Base-by-base conservation (phyloP, 2,797 vertebrate species). In the Propithecus deckenii region DNA sequence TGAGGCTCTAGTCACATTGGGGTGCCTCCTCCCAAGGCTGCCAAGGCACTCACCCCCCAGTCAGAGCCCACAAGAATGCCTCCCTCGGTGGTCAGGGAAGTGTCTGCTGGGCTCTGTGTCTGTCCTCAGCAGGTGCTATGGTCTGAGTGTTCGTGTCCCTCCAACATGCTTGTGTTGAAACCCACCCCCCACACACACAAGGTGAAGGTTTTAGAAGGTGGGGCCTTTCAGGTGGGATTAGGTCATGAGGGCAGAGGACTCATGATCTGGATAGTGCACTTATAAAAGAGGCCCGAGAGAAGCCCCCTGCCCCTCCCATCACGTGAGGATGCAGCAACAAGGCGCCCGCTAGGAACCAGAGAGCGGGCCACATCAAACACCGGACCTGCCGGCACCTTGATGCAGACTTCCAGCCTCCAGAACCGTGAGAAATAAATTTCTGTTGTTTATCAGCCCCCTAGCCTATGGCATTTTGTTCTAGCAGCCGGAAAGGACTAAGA, bases 11-110 rank as follows among this genome's bases (percentile, higher is more conserved):
- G 1, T 72, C 71, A 14, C 10, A 23, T 5, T 25, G 38, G n/a
- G 63, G 17, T 7, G 1, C 30, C 23, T 59, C 4, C 32, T 80
- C 35, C 41, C 23, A 38, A 38, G 52, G 59, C 4, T 6, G 13
- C 32, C 1, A 5, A 50, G 25, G 38, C n/a, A 8, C 14, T 50
- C 11, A 4, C 32, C 15, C 50, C n/a, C 71, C 0, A 1, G 28
- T 18, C n/a, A 1, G 0, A 12, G 41, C 4, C 71, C 75, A 28
- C 2, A 25, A 43, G 41, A 41, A 41, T 25, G 20, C 55, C 65
- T 20, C 30, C 63, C 30, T n/a, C n/a, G n/a, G n/a, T 17, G 20
- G 65, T 25, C 18, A 1, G 22, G 20, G 5, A 72, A 43, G 48
- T 41, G 13, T 4, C 0, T 2, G 17, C 32, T n/a, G 20, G 48